Percentiles rank a stretch among this genome's conserved stretches.
Conservation (phyloP, 2,888 invertebrate genomes). For the Sesamia inferens region DNA sequence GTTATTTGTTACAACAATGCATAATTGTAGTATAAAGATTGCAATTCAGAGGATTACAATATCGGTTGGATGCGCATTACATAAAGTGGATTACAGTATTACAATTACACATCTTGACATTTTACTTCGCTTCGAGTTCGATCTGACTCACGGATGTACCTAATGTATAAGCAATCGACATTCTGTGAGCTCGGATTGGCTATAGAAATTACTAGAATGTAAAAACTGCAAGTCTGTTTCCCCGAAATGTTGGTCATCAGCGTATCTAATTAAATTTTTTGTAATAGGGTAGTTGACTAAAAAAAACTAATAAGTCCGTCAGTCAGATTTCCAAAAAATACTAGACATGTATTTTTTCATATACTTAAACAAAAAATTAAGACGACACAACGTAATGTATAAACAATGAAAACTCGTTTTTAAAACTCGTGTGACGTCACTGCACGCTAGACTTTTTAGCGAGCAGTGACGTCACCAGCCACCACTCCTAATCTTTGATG, state of each 20-base stretch:
- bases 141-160: slow-evolving; percentile 21
- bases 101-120: slow-evolving; percentile 52
- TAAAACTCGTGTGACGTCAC: too few relatives aligned
- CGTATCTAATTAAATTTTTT: neutral
- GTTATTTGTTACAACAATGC: slow-evolving; percentile 14
- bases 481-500: too few relatives aligned
- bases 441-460: too few relatives aligned
- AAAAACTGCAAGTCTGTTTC: neutral
- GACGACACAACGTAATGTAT: too few relatives aligned
- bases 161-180: slow-evolving; percentile 37
- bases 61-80: slow-evolving; percentile 49
- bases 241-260: too few relatives aligned
- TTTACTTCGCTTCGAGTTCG: slow-evolving; percentile 38
- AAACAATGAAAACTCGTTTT: too few relatives aligned
- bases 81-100: slow-evolving; percentile 55
- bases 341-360: too few relatives aligned
- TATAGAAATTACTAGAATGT: slow-evolving; percentile 11
- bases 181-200: slow-evolving; percentile 17
- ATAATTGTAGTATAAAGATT: slow-evolving; percentile 27
- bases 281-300: too few relatives aligned
- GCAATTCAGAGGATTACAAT: slow-evolving; percentile 44
- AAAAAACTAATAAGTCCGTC: too few relatives aligned
- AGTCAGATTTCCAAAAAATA: too few relatives aligned
- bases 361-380: too few relatives aligned
- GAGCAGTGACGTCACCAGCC: too few relatives aligned